Evolutionary conservation across 2,113 vertebrate genomes (phyloP), one percentile per base, ranked within the genome.

Genomic region (Ondatra zibethicus): DNA sequence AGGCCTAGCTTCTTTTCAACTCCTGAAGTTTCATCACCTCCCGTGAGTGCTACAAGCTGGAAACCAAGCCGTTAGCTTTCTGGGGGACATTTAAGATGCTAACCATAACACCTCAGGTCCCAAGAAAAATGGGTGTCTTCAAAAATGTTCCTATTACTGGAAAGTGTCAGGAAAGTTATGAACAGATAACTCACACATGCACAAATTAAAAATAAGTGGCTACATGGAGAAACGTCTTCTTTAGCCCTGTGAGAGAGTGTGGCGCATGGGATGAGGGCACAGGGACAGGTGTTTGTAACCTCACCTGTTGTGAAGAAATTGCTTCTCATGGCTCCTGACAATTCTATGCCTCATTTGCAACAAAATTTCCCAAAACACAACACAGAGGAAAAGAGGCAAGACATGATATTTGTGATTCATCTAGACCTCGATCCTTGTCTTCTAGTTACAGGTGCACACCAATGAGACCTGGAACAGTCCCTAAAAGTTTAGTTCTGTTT

Each of bases 321-420:
- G 39, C 36, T 66, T 80, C 14, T 76, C 42, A 68, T 55, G 21
- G 16, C 33, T 73, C 42, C 63, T 66, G 9, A 21, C 58, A 66
- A 23, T 25, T 65, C 72, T 92, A 82, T 13, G 91, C 63, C 13
- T 93, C 42, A 36, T 68, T 73, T 65, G 66, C 12, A 19, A 66
- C 52, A 91, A 55, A 97, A 88, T 36, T 95, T 88, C 50, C 33
- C 72, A 88, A 94, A 95, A 45, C 72, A 88, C 3, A 72, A 72
- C 3, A 58, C 1, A 61, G 65, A 87, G 50, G 52, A 58, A 77
- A 91, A 80, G 27, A 78, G 17, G 7, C 11, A 52, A 52, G 31
- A 65, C 58, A 76, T 10, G n/a, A 52, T 45, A 42, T 73, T 90
- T 76, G 76, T 14, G 25, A 19, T 82, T 42, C 29, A 39, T 52